phyloP scores from a whole-genome alignment of 2,888 invertebrate genomes.

The Clepsis dumicolana region DNA sequence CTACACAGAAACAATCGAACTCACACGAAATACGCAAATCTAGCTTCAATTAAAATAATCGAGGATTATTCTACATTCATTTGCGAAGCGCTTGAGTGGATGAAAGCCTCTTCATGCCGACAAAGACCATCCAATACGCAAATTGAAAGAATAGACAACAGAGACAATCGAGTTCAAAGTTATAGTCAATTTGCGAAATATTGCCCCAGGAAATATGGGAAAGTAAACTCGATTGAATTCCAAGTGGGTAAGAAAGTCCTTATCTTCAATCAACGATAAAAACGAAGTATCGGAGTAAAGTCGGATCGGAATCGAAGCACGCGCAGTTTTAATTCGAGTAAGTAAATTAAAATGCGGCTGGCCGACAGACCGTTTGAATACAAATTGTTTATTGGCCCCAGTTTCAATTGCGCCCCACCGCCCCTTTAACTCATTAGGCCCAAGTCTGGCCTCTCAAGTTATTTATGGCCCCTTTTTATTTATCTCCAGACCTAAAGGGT shows the following conservation, averaged over 20 bases:
- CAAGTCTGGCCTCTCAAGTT: slow-evolving; percentile 63
- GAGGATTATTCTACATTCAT: slow-evolving; percentile 32
- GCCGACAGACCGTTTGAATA: slow-evolving; percentile 76
- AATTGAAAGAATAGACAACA: slow-evolving; percentile 67
- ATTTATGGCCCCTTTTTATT: slow-evolving; percentile 73
- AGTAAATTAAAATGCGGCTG: slow-evolving; percentile 85
- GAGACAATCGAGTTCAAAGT: slow-evolving; percentile 65
- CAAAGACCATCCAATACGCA: slow-evolving; percentile 56
- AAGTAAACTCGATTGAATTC: slow-evolving; percentile 59
- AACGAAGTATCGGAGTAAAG: slow-evolving; percentile 76
- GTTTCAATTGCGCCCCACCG: slow-evolving; percentile 70
- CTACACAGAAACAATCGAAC: slow-evolving; percentile 19
- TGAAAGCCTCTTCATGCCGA: slow-evolving; percentile 47
- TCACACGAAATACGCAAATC: slow-evolving; percentile 18
- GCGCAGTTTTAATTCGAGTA: slow-evolving; percentile 83
- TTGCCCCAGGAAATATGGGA: slow-evolving; percentile 53
- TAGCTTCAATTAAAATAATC: slow-evolving; percentile 33
- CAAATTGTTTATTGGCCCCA: slow-evolving; percentile 80
- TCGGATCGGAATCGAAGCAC: slow-evolving; percentile 78
- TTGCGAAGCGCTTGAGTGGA: slow-evolving; percentile 32
- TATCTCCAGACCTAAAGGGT: slow-evolving; percentile 66
- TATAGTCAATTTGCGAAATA: slow-evolving; percentile 71
- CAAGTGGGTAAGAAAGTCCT: slow-evolving; percentile 55
- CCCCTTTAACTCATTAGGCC: slow-evolving; percentile 74
- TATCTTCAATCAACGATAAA: slow-evolving; percentile 82